Evolutionary conservation across 2,888 invertebrate genomes (phyloP).

Genomic region (Dicyrtomina minuta): DNA sequence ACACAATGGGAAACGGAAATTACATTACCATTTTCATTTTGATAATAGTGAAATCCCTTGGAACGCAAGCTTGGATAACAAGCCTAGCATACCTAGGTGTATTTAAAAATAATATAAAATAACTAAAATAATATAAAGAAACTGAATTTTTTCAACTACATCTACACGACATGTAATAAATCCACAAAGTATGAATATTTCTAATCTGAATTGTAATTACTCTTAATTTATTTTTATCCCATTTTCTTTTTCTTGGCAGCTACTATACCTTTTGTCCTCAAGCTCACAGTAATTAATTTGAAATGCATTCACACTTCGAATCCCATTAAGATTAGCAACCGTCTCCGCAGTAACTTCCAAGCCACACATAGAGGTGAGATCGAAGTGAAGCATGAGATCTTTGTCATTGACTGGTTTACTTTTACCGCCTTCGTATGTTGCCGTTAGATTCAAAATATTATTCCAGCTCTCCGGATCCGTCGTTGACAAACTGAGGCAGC

Average conservation of each 20-base stretch:
- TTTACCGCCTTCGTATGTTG: background rate
- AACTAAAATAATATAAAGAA: too few species aligned
- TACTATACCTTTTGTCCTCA: constrained; percentile 16
- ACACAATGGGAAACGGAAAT: too few species aligned
- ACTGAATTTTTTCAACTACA: background rate
- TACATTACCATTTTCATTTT: too few species aligned
- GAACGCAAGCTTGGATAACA: too few species aligned
- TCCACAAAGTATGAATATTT: too few species aligned
- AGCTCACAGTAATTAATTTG: constrained; percentile 22
- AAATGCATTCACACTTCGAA: constrained; percentile 25
- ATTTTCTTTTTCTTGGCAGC: too few species aligned
- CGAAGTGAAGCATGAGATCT: background rate
- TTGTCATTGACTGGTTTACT: background rate
- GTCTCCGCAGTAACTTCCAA: background rate
- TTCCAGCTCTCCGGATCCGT: background rate
- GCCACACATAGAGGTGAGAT: constrained; percentile 3
- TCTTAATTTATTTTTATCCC: too few species aligned
- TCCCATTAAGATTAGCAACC: constrained; percentile 17
- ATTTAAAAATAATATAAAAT: too few species aligned
- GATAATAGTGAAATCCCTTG: too few species aligned
- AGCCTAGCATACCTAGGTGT: too few species aligned
- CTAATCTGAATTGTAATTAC: too few species aligned
- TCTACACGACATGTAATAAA: too few species aligned
- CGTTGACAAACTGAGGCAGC: constrained; percentile 7
- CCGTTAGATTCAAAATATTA: constrained; percentile 6